Evolutionary conservation across 2,113 vertebrate species (phyloP).

Genomic region (Hypocryptadius cinnamomeus): DNA sequence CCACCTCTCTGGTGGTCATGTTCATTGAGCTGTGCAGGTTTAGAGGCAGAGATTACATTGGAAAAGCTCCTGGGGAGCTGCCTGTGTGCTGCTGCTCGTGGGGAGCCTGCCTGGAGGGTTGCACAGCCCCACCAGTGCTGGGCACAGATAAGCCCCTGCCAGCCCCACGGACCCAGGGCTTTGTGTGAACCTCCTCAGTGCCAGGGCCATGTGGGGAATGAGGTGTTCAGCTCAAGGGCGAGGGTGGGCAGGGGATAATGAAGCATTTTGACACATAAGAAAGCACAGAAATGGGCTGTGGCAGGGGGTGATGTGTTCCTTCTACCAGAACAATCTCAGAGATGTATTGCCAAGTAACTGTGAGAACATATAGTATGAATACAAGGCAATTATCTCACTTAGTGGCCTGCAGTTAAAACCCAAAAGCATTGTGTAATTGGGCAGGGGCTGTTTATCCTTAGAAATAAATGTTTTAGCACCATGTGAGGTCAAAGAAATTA

Average conservation of each 20-base stretch:
- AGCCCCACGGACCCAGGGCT: not conserved
- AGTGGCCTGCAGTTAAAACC: slow-evolving; percentile 55
- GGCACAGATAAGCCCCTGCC: not conserved
- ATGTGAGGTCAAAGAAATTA: slow-evolving; percentile 56
- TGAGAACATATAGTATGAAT: slow-evolving; percentile 49
- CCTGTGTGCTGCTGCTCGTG: not conserved
- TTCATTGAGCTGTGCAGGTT: not conserved
- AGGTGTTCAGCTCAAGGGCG: not conserved
- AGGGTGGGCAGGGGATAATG: slow-evolving; percentile 17
- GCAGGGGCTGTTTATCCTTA: slow-evolving; percentile 44
- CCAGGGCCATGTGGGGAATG: not conserved
- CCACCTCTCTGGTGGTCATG: not conserved
- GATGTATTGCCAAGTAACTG: slow-evolving; percentile 44
- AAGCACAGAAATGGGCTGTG: slow-evolving; percentile 5
- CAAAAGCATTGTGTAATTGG: slow-evolving; percentile 59
- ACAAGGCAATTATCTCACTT: slow-evolving; percentile 58
- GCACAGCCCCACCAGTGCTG: not conserved
- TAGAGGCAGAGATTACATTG: not conserved
- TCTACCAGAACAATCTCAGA: slow-evolving; percentile 29
- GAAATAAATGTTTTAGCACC: slow-evolving; percentile 54
- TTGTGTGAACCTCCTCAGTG: not conserved
- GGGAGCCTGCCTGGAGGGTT: not conserved
- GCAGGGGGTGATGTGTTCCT: slow-evolving; percentile 34
- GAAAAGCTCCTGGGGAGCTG: not conserved
- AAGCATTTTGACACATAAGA: slow-evolving; percentile 34